Evolutionary conservation across 2,888 invertebrate species (phyloP), one percentile per base, ranked within the genome.

Genomic region (Amphipyra berbera): DNA sequence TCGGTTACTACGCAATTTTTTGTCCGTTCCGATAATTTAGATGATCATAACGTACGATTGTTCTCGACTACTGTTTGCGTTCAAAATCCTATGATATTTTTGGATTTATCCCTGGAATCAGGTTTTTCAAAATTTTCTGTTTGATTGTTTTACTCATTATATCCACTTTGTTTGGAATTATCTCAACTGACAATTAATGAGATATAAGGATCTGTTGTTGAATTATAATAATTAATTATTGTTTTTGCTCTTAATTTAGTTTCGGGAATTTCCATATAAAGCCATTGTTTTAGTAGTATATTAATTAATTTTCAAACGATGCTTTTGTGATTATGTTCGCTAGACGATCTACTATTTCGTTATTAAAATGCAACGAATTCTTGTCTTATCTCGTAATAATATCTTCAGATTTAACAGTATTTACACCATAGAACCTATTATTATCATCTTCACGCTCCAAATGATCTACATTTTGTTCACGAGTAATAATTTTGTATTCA

Each of bases 11-110:
- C 40, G 61, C 57, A 21, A 47, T 61, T 82, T 81, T 82, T 82
- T 76, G 65, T 81, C 7, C 62, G 61, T 61, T 58, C 66, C 46
- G 56, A 69, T 74, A 67, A 78, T 68, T 68, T 62, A 63, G 60
- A 68, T 71, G 63, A 73, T 77, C 61, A 52, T 55, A 63, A 67
- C 41, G 33, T 58, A 45, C 58, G 33, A 71, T 61, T 56, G 58
- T 68, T 61, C 54, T 50, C 10, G 21, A 46, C 68, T 74, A 56
- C 73, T 61, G 64, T 63, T 63, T 27, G 46, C 63, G 47, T 27
- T 62, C 42, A n/a, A 15, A 45, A 52, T 42, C 10, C 35, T 50
- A 56, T 46, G 10, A 48, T 46, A 6, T 13, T 44, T 47, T 9
- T 35, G n/a, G 9, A 40, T 41, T 35, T 53, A 56, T 59, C 38